Percentiles rank a stretch among this genome's conserved stretches.
phyloP scores from a whole-genome alignment of 1,140 invertebrate genomes.

The Dreissena polymorpha region DNA sequence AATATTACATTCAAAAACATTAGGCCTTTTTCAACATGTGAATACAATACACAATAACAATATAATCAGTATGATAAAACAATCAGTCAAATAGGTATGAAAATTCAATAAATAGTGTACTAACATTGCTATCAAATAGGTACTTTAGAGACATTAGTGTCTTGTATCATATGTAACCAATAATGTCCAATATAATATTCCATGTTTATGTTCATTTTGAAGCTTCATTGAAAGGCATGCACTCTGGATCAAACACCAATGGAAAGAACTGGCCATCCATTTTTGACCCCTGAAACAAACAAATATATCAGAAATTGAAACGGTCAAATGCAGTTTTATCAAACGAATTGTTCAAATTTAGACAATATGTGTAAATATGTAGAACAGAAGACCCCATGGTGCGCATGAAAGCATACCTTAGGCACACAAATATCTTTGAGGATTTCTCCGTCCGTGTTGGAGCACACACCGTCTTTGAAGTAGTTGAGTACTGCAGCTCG shows the following conservation, averaged over 20 bases:
- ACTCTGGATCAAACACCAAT: slow-evolving; percentile 72
- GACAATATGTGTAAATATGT: too few species aligned
- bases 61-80: background rate
- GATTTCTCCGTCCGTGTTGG: slow-evolving; percentile 67
- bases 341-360: too few species aligned
- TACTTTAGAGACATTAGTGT: too few species aligned
- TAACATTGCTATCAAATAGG: background rate
- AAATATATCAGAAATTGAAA: background rate
- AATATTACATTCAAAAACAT: background rate
- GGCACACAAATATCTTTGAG: slow-evolving; percentile 69
- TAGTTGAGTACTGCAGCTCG: slow-evolving; percentile 75
- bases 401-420: slow-evolving; percentile 58
- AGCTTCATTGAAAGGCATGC: slow-evolving; percentile 46
- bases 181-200: background rate
- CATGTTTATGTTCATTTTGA: background rate
- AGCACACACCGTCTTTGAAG: slow-evolving; percentile 73
- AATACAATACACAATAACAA: background rate
- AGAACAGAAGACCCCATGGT: too few species aligned
- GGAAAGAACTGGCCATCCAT: slow-evolving; percentile 75
- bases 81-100: too few species aligned
- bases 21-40: background rate
- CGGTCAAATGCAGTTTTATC: too few species aligned
- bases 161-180: background rate
- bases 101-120: background rate
- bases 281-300: slow-evolving; percentile 68